phyloP scores from a whole-genome alignment of 2,888 invertebrate genomes.

The Andrena flavipes region DNA sequence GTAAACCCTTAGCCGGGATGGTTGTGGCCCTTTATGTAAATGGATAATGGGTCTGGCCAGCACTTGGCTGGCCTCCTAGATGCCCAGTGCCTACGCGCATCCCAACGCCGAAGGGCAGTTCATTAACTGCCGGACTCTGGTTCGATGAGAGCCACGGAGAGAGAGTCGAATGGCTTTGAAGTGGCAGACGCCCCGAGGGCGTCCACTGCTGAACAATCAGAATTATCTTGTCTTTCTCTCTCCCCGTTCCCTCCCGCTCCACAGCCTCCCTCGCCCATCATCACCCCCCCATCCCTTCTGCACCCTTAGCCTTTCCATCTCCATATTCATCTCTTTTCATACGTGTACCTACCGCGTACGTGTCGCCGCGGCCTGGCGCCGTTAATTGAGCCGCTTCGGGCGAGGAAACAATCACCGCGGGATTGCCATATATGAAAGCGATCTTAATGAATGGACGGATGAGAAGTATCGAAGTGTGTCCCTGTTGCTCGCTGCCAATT shows the following conservation, averaged over 20 bases:
- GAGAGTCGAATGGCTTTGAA: constrained; percentile 73
- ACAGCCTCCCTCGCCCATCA: not conserved
- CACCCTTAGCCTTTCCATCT: constrained; percentile 7
- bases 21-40: constrained; percentile 69
- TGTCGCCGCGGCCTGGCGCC: constrained; percentile 23
- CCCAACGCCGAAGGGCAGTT: constrained; percentile 74
- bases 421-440: constrained; percentile 55
- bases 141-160: constrained; percentile 70
- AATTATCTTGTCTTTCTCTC: constrained; percentile 71
- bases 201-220: constrained; percentile 73
- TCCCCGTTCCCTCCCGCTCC: constrained; percentile 6
- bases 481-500: constrained; percentile 45
- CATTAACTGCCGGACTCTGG: constrained; percentile 74
- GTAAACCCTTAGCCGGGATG: constrained; percentile 58
- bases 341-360: constrained; percentile 15
- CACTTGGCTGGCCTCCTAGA: constrained; percentile 65
- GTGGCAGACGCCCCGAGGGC: constrained; percentile 72
- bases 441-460: constrained; percentile 62
- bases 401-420: constrained; percentile 61
- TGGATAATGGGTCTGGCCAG: constrained; percentile 69
- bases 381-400: constrained; percentile 64
- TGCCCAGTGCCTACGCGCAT: constrained; percentile 48
- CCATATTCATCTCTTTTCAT: constrained; percentile 33
- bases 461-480: constrained; percentile 53
- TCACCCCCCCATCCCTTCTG: constrained; percentile 10